Conservation (phyloP, 2,113 vertebrate species). For the Promerops cafer region DNA sequence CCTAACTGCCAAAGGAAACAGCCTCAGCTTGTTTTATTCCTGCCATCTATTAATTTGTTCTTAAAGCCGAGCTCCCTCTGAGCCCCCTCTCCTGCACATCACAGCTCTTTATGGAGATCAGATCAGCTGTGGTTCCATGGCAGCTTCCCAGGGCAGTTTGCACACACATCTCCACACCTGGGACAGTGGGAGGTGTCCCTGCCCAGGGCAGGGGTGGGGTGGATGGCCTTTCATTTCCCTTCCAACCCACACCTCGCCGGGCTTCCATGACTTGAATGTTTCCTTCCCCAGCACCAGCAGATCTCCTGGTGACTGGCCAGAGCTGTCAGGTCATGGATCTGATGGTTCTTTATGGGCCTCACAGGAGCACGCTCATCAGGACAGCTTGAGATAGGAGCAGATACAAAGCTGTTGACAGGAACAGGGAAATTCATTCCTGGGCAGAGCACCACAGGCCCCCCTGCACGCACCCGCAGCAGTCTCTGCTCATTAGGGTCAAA, state of each 20-base stretch:
- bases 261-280: accelerated
- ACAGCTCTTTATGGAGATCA: neutral
- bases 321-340: neutral
- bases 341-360: neutral
- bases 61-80: neutral
- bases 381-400: neutral
- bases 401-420: neutral
- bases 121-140: accelerated
- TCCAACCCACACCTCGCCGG: neutral
- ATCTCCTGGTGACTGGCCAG: neutral
- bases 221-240: accelerated
- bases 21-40: neutral
- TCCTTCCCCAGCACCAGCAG: neutral
- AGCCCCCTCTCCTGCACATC: neutral
- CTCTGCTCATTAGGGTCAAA: neutral
- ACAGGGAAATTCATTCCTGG: neutral
- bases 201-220: neutral
- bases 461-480: accelerated
- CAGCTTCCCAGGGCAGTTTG: neutral
- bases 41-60: neutral
- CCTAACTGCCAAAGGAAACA: neutral
- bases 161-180: neutral
- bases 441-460: accelerated
- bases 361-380: neutral
- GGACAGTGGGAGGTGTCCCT: accelerated